Conservation (phyloP, 2,888 invertebrate species). For the Deilephila elpenor region DNA sequence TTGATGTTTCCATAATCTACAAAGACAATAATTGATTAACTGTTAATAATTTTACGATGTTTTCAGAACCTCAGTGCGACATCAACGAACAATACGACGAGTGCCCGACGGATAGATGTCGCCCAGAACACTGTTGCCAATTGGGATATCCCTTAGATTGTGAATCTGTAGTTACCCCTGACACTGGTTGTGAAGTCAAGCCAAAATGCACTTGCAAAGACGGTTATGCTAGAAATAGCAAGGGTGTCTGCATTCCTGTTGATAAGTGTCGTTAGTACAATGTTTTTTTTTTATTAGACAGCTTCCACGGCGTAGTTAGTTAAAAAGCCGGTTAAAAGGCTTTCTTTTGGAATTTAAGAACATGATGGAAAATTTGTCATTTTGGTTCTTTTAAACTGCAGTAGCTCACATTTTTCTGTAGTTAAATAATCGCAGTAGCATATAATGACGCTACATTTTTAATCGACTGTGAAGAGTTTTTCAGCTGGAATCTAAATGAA, state of each 20-base stretch:
- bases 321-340: too few species aligned
- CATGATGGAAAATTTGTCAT: too few species aligned
- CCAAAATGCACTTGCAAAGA: slow-evolving; percentile 42
- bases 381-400: too few species aligned
- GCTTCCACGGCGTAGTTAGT: too few species aligned
- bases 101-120: slow-evolving; percentile 33
- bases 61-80: slow-evolving; percentile 36
- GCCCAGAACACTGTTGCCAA: slow-evolving; percentile 34
- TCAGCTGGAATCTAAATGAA: too few species aligned
- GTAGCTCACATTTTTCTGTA: too few species aligned
- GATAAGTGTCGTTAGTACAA: slow-evolving; percentile 35
- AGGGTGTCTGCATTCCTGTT: slow-evolving; percentile 43
- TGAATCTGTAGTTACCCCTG: not conserved
- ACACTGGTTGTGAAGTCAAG: slow-evolving; percentile 24
- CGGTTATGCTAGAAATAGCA: slow-evolving; percentile 39
- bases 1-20: not conserved
- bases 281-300: not conserved
- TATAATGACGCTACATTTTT: too few species aligned
- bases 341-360: too few species aligned
- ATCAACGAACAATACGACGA: slow-evolving; percentile 32
- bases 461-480: too few species aligned
- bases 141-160: slow-evolving; percentile 33
- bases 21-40: not conserved
- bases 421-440: too few species aligned
- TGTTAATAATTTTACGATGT: not conserved